Conservation (phyloP, 2,888 invertebrate genomes). For the Chouioia cunea region DNA sequence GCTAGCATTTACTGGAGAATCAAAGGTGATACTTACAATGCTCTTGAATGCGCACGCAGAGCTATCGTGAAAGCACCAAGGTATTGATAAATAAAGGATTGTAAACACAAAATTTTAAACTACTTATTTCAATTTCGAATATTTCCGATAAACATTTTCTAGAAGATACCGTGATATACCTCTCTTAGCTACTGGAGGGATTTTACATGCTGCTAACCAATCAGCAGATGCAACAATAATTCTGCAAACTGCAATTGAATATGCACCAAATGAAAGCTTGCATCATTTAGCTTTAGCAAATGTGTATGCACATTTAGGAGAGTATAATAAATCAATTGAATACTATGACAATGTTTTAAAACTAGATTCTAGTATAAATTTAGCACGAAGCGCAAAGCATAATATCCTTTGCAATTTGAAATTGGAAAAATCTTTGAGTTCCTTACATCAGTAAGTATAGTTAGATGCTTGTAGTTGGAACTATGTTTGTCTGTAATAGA, state of each 20-base stretch:
- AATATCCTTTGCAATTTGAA: slow-evolving; percentile 79
- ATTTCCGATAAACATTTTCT: slow-evolving; percentile 59
- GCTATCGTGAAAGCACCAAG: slow-evolving; percentile 82
- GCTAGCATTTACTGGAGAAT: slow-evolving; percentile 85
- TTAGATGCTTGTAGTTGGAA: neutral
- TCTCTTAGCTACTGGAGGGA: slow-evolving; percentile 79
- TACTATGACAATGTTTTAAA: slow-evolving; percentile 78
- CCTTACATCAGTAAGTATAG: slow-evolving; percentile 75
- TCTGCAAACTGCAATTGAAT: slow-evolving; percentile 80
- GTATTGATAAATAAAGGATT: slow-evolving; percentile 64
- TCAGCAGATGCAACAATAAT: slow-evolving; percentile 81
- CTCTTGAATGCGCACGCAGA: slow-evolving; percentile 83
- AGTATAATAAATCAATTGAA: slow-evolving; percentile 79
- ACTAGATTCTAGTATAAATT: slow-evolving; percentile 74
- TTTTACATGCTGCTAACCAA: slow-evolving; percentile 77
- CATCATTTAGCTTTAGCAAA: slow-evolving; percentile 80
- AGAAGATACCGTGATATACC: slow-evolving; percentile 81
- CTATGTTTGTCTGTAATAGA: neutral
- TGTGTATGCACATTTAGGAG: slow-evolving; percentile 78
- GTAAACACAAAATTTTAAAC: slow-evolving; percentile 3
- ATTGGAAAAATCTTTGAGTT: slow-evolving; percentile 74
- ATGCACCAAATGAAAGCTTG: slow-evolving; percentile 74
- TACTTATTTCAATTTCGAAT: slow-evolving; percentile 12
- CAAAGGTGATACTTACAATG: slow-evolving; percentile 80
- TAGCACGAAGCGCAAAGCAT: slow-evolving; percentile 74